phyloP scores from a whole-genome alignment of 1,140 invertebrate species.

The Pectinophora gossypiella region DNA sequence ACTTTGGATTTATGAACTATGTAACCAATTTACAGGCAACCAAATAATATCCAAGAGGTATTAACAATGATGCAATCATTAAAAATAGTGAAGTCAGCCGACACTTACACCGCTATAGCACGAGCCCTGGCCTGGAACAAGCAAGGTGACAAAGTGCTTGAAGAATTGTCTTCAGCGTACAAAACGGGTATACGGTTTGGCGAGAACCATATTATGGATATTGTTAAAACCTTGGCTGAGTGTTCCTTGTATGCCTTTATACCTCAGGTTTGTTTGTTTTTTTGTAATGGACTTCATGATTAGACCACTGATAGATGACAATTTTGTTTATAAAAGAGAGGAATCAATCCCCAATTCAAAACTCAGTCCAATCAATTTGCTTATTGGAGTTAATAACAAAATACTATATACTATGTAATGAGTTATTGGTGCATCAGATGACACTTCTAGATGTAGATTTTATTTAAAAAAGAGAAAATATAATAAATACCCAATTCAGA shows the following conservation, averaged over 20 bases:
- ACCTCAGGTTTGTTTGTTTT: constrained; percentile 47
- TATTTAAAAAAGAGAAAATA: too few species aligned
- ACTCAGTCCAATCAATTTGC: too few species aligned
- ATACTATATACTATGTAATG: too few species aligned
- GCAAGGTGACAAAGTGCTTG: constrained; percentile 56
- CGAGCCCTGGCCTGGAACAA: constrained; percentile 69
- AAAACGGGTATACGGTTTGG: constrained; percentile 39
- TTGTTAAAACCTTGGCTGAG: constrained; percentile 62
- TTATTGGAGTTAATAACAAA: too few species aligned
- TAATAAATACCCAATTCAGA: too few species aligned
- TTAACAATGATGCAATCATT: constrained; percentile 73
- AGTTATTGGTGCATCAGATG: too few species aligned
- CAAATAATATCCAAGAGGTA: constrained; percentile 60
- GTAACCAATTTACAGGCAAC: constrained; percentile 38
- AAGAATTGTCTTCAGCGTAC: constrained; percentile 34
- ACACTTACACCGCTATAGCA: constrained; percentile 69
- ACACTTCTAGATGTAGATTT: too few species aligned
- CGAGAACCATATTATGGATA: constrained; percentile 70
- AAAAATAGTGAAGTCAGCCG: constrained; percentile 60
- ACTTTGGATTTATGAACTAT: background rate
- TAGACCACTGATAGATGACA: too few species aligned
- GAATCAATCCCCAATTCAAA: too few species aligned
- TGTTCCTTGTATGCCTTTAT: constrained; percentile 37
- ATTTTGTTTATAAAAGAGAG: too few species aligned
- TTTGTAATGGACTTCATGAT: too few species aligned